Conservation (phyloP, 2,888 invertebrate genomes). For the Meteorus cinctellus region DNA sequence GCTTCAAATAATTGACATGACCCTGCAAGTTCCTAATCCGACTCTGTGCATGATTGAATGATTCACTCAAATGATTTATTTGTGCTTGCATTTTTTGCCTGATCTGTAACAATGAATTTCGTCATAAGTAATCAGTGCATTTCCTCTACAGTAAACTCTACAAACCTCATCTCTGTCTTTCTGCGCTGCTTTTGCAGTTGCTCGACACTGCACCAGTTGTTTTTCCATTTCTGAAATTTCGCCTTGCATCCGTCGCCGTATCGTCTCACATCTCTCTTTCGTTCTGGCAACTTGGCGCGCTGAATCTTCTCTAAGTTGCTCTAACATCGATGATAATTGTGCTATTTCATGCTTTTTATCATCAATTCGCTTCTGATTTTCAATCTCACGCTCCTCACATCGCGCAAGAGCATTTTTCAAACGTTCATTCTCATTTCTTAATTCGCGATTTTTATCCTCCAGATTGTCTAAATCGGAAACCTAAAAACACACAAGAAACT, state of each 20-base stretch:
- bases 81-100: slow-evolving; percentile 82
- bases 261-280: slow-evolving; percentile 80
- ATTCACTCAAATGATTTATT: slow-evolving; percentile 80
- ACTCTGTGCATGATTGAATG: slow-evolving; percentile 80
- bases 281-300: slow-evolving; percentile 80
- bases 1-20: slow-evolving; percentile 79
- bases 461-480: slow-evolving; percentile 53
- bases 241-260: slow-evolving; percentile 78
- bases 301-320: slow-evolving; percentile 80
- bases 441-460: slow-evolving; percentile 73
- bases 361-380: slow-evolving; percentile 78
- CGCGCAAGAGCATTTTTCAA: slow-evolving; percentile 76
- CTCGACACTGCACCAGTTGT: slow-evolving; percentile 79
- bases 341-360: slow-evolving; percentile 82
- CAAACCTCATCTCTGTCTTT: slow-evolving; percentile 80
- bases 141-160: background rate
- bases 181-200: slow-evolving; percentile 79
- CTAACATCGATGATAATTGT: slow-evolving; percentile 79
- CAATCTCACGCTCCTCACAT: slow-evolving; percentile 77
- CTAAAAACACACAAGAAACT: slow-evolving; percentile 56
- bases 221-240: slow-evolving; percentile 81
- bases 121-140: background rate
- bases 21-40: slow-evolving; percentile 79
- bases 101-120: slow-evolving; percentile 72
- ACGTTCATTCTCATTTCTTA: slow-evolving; percentile 75